A percentile compares a stretch with the other conserved stretches of the same genome.
Evolutionary conservation across 2,888 invertebrate species (phyloP).

Genomic region (Saturnia pavonia): DNA sequence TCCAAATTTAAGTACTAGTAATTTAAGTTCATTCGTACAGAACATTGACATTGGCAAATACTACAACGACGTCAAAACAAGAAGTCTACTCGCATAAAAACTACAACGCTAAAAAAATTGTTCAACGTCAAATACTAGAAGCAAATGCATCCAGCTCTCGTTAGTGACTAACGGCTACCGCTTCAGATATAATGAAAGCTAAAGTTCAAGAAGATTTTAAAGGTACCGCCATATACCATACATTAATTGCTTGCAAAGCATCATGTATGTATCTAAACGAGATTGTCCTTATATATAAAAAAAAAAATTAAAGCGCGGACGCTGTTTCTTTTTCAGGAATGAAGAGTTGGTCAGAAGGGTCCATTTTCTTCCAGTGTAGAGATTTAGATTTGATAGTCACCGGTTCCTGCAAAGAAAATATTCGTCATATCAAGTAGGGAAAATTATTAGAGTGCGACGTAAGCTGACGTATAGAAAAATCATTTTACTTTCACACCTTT

Average conservation of each 20-base stretch:
- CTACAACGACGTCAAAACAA: too few relatives aligned
- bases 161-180: neutral
- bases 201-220: neutral
- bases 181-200: constrained; percentile 1
- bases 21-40: neutral
- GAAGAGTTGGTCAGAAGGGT: constrained; percentile 72
- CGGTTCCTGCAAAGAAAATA: constrained; percentile 58
- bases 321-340: constrained; percentile 53
- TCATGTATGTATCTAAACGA: constrained; percentile 25
- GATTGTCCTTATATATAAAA: constrained; percentile 26
- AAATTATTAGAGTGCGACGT: too few relatives aligned
- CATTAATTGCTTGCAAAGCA: constrained; percentile 16
- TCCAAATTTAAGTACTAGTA: neutral
- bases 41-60: neutral
- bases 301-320: constrained; percentile 41
- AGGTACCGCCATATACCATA: constrained; percentile 9
- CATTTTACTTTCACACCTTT: too few relatives aligned
- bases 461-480: too few relatives aligned
- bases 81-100: neutral
- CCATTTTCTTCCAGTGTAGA: constrained; percentile 70
- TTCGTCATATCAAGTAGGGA: too few relatives aligned
- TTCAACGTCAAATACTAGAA: neutral
- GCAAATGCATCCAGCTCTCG: neutral
- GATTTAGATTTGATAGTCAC: constrained; percentile 70
- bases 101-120: neutral